Percentiles rank a stretch among this genome's conserved stretches.
These are phyloP conservation scores for Mesorhabditis spiculigera DNA, from an alignment of 2,888 invertebrate genomes.

Conservation along the genomic window DNA sequence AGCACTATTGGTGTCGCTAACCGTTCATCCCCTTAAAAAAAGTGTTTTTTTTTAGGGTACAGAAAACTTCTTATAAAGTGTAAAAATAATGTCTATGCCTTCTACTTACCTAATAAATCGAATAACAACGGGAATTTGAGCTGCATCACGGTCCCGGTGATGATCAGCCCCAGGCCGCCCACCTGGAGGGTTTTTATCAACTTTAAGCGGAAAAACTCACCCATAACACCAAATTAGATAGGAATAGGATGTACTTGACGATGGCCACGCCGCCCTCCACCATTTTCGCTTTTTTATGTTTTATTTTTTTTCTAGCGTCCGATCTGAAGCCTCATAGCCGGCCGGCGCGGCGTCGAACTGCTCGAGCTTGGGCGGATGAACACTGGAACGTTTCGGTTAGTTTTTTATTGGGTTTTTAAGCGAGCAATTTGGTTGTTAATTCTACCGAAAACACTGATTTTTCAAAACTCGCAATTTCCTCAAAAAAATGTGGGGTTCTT, in stretches of 20 bases:
- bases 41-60: conserved; percentile 64
- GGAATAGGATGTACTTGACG: conserved; percentile 81
- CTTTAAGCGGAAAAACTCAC: conserved; percentile 62
- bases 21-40: conserved; percentile 71
- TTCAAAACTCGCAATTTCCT: too few species aligned
- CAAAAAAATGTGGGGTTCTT: too few species aligned
- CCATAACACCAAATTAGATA: conserved; percentile 82
- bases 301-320: not conserved
- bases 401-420: too few species aligned
- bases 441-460: too few species aligned
- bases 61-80: not conserved
- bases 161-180: conserved; percentile 79
- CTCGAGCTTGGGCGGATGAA: too few species aligned
- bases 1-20: conserved; percentile 80
- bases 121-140: conserved; percentile 60
- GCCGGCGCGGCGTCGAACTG: not conserved
- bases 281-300: conserved; percentile 29
- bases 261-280: conserved; percentile 67
- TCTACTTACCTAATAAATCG: conserved; percentile 19
- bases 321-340: not conserved
- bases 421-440: too few species aligned
- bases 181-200: conserved; percentile 68
- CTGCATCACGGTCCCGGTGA: conserved; percentile 74
- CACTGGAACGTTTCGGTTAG: too few species aligned
- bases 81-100: not conserved